These are phyloP conservation scores for Hesperophylax magnus DNA, from an alignment of 1,140 invertebrate genomes.

Conservation along the genomic window DNA sequence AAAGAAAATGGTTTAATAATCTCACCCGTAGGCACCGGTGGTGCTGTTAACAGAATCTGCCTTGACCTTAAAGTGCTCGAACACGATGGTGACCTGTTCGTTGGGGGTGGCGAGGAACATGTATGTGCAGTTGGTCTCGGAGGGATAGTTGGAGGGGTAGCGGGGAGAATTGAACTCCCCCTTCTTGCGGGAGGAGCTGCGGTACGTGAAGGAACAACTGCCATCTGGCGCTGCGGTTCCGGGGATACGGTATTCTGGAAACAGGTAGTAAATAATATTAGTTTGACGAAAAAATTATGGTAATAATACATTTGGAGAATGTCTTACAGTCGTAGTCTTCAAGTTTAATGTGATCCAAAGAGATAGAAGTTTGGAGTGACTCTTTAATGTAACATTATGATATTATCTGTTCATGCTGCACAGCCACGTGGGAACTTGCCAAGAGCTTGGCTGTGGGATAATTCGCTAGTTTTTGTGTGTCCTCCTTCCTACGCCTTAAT, in stretches of 20 bases:
- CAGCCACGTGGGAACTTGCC: too few relatives aligned
- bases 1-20: neutral
- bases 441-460: too few relatives aligned
- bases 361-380: too few relatives aligned
- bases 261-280: neutral
- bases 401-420: too few relatives aligned
- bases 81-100: constrained; percentile 93
- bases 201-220: constrained; percentile 92
- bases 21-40: constrained; percentile 73
- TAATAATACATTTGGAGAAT: too few relatives aligned
- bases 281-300: neutral
- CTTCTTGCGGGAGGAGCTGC: constrained; percentile 85
- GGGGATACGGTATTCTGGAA: constrained; percentile 90
- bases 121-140: constrained; percentile 93
- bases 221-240: constrained; percentile 93
- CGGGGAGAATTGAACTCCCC: constrained; percentile 96
- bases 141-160: constrained; percentile 96
- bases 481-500: too few relatives aligned
- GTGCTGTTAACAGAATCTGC: constrained; percentile 61
- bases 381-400: too few relatives aligned
- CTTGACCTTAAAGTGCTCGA: constrained; percentile 91
- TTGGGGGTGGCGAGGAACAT: constrained; percentile 87
- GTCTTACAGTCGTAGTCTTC: too few relatives aligned
- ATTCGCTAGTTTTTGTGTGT: too few relatives aligned
- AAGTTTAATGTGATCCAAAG: too few relatives aligned